Conservation (phyloP, 2,888 invertebrate genomes). For the Calameuta pallipes region DNA sequence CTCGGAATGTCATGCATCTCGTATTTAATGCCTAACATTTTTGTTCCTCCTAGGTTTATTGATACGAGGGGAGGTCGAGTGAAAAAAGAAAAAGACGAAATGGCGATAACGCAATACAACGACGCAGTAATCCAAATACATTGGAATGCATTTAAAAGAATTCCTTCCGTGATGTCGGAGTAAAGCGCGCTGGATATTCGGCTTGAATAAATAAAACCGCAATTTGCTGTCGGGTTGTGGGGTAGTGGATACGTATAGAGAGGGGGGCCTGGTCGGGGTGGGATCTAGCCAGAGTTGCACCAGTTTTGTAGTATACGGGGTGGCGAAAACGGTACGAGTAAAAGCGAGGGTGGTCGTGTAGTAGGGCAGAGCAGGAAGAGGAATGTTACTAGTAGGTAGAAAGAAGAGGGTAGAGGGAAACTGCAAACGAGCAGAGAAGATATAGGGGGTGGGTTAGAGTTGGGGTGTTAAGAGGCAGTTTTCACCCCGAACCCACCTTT, state of each 20-base stretch:
- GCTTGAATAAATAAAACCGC: conserved; percentile 19
- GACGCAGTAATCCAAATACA: background rate
- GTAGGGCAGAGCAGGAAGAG: background rate
- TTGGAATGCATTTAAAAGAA: background rate
- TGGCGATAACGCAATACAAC: background rate
- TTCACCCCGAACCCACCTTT: conserved; percentile 37
- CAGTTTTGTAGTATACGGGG: background rate
- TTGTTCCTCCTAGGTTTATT: background rate
- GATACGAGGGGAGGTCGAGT: background rate
- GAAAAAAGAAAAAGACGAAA: background rate
- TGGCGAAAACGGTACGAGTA: background rate
- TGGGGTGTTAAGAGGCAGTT: conserved; percentile 47
- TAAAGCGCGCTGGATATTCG: conserved; percentile 8
- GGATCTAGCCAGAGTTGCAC: background rate
- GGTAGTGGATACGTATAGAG: background rate
- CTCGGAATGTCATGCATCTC: background rate
- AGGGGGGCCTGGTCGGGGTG: no score
- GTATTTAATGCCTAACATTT: background rate
- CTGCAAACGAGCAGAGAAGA: conserved; percentile 41
- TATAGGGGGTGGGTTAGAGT: conserved; percentile 29
- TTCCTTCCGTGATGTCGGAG: background rate
- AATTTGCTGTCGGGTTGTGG: conserved; percentile 11
- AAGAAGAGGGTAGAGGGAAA: conserved; percentile 29
- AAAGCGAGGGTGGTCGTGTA: background rate
- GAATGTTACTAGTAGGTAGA: conserved; percentile 28